These are phyloP conservation scores for Poeciliopsis occidentalis DNA, from an alignment of 2,113 vertebrate genomes.

Conservation along the genomic window DNA sequence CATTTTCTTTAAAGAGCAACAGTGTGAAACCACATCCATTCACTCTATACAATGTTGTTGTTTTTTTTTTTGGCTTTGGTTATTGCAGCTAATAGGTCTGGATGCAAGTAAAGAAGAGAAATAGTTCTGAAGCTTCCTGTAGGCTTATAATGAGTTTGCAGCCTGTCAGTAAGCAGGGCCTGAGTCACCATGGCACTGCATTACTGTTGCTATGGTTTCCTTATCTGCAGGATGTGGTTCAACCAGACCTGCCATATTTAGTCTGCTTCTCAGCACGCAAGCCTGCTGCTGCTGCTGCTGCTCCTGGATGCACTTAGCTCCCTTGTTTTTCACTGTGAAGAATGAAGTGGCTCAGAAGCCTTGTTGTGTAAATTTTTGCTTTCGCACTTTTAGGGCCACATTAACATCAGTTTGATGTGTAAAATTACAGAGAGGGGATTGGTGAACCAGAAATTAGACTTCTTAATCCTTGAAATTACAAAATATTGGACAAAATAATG, in stretches of 20 bases:
- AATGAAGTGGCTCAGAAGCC: background rate
- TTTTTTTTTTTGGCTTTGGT: background rate
- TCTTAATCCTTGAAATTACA: background rate
- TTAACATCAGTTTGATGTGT: background rate
- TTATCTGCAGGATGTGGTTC: conserved; percentile 74
- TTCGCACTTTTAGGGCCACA: background rate
- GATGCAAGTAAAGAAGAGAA: background rate
- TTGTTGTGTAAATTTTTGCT: background rate
- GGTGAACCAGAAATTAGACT: background rate
- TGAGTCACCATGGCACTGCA: conserved; percentile 63
- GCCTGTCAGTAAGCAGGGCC: conserved; percentile 49
- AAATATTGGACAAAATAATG: conserved; percentile 6
- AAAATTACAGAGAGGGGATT: background rate
- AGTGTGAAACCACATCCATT: conserved; percentile 1
- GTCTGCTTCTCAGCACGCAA: conserved; percentile 44
- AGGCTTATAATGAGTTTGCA: conserved; percentile 32
- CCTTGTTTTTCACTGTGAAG: conserved; percentile 5
- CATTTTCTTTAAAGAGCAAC: no score
- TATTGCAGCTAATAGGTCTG: background rate
- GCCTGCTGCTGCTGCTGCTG: conserved; percentile 33
- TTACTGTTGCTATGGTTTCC: conserved; percentile 82
- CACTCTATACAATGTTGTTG: background rate
- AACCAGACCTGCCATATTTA: conserved; percentile 74
- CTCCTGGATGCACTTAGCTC: conserved; percentile 44
- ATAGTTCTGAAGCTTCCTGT: conserved; percentile 37